Evolutionary conservation across 2,888 invertebrate species (phyloP).

Genomic region (Entomobrya proxima): DNA sequence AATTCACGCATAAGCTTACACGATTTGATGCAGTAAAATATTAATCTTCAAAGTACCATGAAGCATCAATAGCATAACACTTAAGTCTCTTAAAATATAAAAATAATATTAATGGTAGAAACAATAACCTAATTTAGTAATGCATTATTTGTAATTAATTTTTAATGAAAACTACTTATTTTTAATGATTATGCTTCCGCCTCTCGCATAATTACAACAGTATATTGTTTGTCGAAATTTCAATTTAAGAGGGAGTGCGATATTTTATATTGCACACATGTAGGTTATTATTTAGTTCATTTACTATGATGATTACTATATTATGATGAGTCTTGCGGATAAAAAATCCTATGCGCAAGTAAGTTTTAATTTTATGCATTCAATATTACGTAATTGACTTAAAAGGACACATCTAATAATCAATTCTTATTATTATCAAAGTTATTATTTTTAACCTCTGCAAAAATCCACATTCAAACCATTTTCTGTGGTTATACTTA

Average conservation of each 20-base stretch:
- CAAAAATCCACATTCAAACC: no score
- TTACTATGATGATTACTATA: background rate
- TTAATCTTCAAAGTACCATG: background rate
- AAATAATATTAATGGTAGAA: background rate
- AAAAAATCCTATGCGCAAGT: no score
- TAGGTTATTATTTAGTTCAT: background rate
- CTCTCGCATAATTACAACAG: background rate
- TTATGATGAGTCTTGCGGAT: background rate
- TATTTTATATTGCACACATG: background rate
- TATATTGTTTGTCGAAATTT: conserved; percentile 17
- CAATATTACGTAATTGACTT: no score
- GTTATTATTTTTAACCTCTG: no score
- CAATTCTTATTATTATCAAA: no score
- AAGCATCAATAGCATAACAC: background rate
- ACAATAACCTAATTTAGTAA: conserved; percentile 20
- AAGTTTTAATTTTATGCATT: no score
- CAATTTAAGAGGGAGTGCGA: background rate
- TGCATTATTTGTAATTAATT: background rate
- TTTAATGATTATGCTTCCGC: conserved; percentile 36
- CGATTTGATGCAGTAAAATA: no score
- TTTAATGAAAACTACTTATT: conserved; percentile 12
- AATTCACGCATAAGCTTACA: no score
- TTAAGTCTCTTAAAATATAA: background rate
- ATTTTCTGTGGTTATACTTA: no score
- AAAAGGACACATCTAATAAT: no score